Evolutionary conservation across 2,113 vertebrate genomes (phyloP).

Genomic region (Ammodytes marinus): DNA sequence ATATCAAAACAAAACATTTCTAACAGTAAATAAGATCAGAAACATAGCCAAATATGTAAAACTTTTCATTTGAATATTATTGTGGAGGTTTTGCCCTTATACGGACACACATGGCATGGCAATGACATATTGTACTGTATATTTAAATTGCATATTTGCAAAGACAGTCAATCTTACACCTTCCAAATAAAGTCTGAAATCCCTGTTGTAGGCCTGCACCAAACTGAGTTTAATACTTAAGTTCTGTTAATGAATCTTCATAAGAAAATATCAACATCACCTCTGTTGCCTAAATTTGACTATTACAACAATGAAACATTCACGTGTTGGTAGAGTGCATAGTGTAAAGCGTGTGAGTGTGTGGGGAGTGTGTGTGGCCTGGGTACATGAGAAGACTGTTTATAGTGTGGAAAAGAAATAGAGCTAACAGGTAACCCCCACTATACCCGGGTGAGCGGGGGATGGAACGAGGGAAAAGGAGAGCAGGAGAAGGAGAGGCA

Average conservation of each 20-base stretch:
- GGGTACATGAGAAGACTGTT: constrained; percentile 52
- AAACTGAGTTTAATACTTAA: no score
- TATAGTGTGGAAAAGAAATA: constrained; percentile 74
- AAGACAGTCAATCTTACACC: not conserved
- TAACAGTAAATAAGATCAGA: not conserved
- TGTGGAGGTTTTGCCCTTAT: not conserved
- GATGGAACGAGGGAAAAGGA: constrained; percentile 40
- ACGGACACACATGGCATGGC: not conserved
- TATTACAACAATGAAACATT: no score
- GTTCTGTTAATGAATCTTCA: no score
- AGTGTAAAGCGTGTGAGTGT: not conserved
- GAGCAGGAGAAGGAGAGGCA: constrained; percentile 60
- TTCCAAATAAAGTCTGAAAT: no score
- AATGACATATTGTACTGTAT: not conserved
- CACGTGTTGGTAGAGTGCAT: not conserved
- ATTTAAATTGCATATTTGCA: not conserved
- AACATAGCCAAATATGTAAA: not conserved
- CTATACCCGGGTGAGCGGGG: constrained; percentile 33
- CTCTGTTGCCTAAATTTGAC: no score
- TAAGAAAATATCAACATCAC: no score
- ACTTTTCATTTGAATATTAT: not conserved
- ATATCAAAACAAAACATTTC: not conserved
- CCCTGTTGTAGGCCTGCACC: no score
- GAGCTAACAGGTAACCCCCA: constrained; percentile 74
- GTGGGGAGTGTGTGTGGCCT: constrained; percentile 29